Percentiles rank a stretch among this genome's conserved stretches.
Evolutionary conservation across 2,888 invertebrate species (phyloP).

Genomic region (Callosobruchus maculatus): DNA sequence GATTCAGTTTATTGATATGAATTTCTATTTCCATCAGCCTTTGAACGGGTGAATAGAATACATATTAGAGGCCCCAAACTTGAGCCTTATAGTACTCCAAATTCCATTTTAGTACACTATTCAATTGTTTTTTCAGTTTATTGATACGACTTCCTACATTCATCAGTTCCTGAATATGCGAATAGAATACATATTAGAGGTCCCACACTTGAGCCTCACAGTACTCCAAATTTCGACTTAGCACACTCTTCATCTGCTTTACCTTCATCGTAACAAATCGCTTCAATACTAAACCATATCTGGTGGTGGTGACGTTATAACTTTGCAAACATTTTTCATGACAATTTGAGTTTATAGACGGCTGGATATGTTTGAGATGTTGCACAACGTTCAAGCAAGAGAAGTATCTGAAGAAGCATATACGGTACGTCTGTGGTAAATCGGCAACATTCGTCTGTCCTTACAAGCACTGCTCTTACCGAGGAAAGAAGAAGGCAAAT

Average conservation of each 20-base stretch:
- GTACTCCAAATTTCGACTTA: neutral
- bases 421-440: conserved; percentile 47
- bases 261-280: neutral
- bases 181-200: no score
- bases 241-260: neutral
- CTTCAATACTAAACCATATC: neutral
- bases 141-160: no score
- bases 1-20: no score
- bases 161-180: no score
- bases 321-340: neutral
- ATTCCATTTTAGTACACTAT: no score
- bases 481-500: conserved; percentile 11
- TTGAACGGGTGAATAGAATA: no score
- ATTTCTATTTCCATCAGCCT: no score
- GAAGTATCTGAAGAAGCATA: conserved; percentile 36
- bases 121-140: neutral
- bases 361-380: conserved; percentile 3
- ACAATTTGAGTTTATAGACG: neutral
- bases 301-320: neutral
- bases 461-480: conserved; percentile 20
- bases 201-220: neutral
- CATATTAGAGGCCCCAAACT: neutral
- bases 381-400: conserved; percentile 14
- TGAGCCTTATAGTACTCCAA: neutral
- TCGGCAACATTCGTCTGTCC: conserved; percentile 37